Evolutionary conservation across 2,888 invertebrate species (phyloP).

Genomic region (Epirrhoe alternata): DNA sequence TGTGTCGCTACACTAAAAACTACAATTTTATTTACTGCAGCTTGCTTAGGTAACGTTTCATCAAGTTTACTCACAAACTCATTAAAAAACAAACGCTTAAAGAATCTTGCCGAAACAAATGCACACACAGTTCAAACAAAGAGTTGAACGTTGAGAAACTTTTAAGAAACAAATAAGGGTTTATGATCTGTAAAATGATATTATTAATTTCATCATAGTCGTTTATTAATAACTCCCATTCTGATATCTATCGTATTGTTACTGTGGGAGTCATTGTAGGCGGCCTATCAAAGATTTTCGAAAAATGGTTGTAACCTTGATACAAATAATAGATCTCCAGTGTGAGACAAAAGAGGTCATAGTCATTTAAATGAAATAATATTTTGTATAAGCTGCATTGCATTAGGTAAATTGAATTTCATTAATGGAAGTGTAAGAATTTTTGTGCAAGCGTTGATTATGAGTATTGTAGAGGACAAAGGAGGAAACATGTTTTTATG

Average conservation of each 20-base stretch:
- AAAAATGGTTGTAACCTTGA: slow-evolving; percentile 17
- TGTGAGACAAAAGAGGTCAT: slow-evolving; percentile 20
- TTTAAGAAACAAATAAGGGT: not conserved
- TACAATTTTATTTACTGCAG: no score
- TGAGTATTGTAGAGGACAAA: no score
- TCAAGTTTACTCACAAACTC: not conserved
- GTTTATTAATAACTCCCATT: slow-evolving; percentile 4
- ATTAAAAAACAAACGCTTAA: not conserved
- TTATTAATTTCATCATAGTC: slow-evolving; percentile 9
- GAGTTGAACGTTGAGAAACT: not conserved
- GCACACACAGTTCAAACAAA: not conserved
- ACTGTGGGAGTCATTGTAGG: slow-evolving; percentile 22
- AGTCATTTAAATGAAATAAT: slow-evolving; percentile 3
- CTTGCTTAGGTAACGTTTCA: not conserved
- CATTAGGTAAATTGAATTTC: no score
- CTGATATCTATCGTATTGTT: slow-evolving; percentile 7
- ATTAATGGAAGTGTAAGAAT: no score
- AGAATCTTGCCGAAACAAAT: not conserved
- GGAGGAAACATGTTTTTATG: no score
- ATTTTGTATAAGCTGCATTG: not conserved
- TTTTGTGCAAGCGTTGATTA: no score
- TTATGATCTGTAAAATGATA: not conserved
- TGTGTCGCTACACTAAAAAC: no score
- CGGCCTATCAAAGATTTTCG: slow-evolving; percentile 13
- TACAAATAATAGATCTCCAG: slow-evolving; percentile 11